These are phyloP conservation scores for Aphaenogaster floridana DNA, from an alignment of 1,140 invertebrate species.

Conservation along the genomic window DNA sequence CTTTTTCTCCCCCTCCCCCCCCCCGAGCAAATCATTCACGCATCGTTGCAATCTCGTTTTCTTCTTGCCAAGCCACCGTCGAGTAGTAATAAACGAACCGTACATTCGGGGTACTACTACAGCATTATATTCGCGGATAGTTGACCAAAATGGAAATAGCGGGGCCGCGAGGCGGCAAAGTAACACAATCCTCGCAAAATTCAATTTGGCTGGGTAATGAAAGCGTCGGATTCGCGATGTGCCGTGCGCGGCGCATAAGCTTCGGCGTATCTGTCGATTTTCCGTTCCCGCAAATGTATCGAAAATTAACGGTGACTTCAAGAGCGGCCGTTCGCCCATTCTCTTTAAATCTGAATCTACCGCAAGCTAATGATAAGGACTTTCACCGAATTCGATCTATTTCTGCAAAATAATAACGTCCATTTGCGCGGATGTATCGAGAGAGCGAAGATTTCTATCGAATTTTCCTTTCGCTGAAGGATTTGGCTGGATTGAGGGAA, in stretches of 20 bases:
- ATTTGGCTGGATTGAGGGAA: background rate
- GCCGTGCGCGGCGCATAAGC: constrained; percentile 26
- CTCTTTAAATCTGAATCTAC: background rate
- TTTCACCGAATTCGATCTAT: background rate
- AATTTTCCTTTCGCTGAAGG: background rate
- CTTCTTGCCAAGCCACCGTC: constrained; percentile 18
- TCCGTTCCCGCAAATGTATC: constrained; percentile 42
- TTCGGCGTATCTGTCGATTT: constrained; percentile 66
- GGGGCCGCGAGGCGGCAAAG: constrained; percentile 43
- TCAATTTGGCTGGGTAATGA: constrained; percentile 67
- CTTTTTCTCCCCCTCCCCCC: background rate
- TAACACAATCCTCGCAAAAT: constrained; percentile 66
- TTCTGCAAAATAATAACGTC: background rate
- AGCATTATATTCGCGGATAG: constrained; percentile 25
- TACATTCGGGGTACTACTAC: constrained; percentile 9
- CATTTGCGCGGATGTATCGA: background rate
- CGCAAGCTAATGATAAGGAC: background rate
- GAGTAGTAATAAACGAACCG: constrained; percentile 51
- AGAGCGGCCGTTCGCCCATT: background rate
- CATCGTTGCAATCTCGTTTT: constrained; percentile 33
- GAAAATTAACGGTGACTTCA: constrained; percentile 31
- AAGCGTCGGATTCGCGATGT: constrained; percentile 66
- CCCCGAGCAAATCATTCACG: background rate
- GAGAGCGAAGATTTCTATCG: background rate
- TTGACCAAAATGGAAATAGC: constrained; percentile 70